Conservation (phyloP, 2,797 vertebrate species). For the Sebastolobus alascanus region DNA sequence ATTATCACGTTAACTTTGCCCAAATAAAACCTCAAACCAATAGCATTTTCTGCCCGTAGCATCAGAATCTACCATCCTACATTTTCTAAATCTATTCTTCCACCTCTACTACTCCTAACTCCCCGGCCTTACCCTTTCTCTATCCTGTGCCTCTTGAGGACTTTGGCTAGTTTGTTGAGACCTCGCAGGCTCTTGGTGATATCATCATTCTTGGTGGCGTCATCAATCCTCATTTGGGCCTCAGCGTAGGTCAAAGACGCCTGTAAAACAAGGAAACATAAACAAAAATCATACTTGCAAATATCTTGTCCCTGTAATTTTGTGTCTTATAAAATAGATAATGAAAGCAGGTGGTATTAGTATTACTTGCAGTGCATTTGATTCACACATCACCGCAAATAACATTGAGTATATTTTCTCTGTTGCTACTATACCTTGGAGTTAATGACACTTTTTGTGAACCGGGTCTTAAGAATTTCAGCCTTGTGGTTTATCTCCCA, state of each 20-base stretch:
- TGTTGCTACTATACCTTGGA: conserved; percentile 89
- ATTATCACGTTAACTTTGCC: no score
- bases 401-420: neutral
- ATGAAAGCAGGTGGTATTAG: neutral
- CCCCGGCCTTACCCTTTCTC: conserved; percentile 89
- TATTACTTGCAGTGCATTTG: no score
- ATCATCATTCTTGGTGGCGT: conserved; percentile 89
- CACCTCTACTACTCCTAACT: neutral
- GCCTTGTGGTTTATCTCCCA: conserved; percentile 95
- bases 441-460: conserved; percentile 97
- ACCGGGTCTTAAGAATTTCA: conserved; percentile 92
- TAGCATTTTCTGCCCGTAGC: neutral
- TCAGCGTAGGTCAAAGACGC: conserved; percentile 97
- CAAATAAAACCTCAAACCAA: neutral
- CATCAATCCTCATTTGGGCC: conserved; percentile 98
- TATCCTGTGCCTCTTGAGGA: conserved; percentile 92
- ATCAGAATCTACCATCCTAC: neutral
- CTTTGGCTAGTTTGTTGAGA: conserved; percentile 95
- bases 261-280: conserved; percentile 72
- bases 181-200: conserved; percentile 91
- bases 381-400: neutral
- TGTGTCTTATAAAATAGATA: neutral
- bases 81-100: conserved; percentile 2
- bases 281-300: neutral
- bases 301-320: neutral